Percentiles rank a stretch among this genome's conserved stretches.
phyloP scores from a whole-genome alignment of 2,888 invertebrate genomes.

The Limulus polyphemus region DNA sequence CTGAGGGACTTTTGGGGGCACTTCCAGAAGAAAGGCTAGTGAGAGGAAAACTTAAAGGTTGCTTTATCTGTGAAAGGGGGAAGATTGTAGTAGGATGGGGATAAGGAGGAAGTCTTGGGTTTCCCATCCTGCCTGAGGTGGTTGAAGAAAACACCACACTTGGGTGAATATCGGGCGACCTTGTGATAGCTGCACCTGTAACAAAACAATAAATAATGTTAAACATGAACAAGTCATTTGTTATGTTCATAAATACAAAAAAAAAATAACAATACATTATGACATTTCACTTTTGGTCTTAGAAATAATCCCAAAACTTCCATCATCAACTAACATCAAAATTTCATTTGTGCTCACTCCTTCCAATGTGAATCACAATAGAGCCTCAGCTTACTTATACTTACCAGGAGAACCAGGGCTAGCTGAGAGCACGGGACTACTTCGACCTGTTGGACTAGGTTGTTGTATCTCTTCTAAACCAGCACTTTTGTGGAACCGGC shows the following conservation, averaged over 20 bases:
- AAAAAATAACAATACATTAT: too few species aligned
- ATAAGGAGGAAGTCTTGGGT: slow-evolving; percentile 82
- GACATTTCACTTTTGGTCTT: too few species aligned
- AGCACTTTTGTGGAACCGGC: slow-evolving; percentile 90
- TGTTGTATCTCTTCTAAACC: slow-evolving; percentile 51
- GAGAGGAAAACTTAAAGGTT: slow-evolving; percentile 31
- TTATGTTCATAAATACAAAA: too few species aligned
- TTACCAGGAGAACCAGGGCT: slow-evolving; percentile 34
- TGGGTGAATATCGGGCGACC: slow-evolving; percentile 37
- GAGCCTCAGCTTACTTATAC: not conserved
- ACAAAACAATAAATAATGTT: too few species aligned
- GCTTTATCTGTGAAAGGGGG: slow-evolving; percentile 73
- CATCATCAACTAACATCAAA: too few species aligned
- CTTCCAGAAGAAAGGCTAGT: slow-evolving; percentile 11
- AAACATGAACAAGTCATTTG: too few species aligned
- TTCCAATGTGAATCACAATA: too few species aligned
- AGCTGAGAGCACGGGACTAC: slow-evolving; percentile 48
- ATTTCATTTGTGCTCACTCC: too few species aligned
- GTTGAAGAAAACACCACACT: slow-evolving; percentile 47
- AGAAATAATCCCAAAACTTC: too few species aligned
- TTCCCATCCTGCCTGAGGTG: slow-evolving; percentile 38
- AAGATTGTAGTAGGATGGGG: slow-evolving; percentile 66
- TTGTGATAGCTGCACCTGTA: slow-evolving; percentile 11
- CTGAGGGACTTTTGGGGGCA: slow-evolving; percentile 22
- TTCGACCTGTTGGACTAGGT: slow-evolving; percentile 48